Conservation (phyloP, 1,140 invertebrate genomes). For the Trichogramma pretiosum region DNA sequence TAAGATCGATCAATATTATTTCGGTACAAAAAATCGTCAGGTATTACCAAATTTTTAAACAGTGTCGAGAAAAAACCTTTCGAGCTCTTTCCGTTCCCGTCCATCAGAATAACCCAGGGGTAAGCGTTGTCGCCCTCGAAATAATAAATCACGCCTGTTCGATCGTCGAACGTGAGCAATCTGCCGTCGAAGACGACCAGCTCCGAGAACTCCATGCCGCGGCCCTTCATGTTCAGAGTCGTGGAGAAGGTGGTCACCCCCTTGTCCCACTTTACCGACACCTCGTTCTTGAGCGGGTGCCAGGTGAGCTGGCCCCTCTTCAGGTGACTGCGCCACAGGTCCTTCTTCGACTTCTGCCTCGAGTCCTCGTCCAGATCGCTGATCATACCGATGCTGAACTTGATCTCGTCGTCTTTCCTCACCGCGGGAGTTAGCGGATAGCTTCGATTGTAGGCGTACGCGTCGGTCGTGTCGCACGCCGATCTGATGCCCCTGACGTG, state of each 20-base stretch:
- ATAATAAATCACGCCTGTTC: constrained; percentile 89
- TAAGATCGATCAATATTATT: constrained; percentile 31
- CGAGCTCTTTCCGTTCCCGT: constrained; percentile 76
- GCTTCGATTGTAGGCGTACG: constrained; percentile 65
- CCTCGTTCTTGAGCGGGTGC: constrained; percentile 48
- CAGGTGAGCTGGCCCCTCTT: constrained; percentile 67
- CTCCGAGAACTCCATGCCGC: constrained; percentile 97
- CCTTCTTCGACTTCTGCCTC: constrained; percentile 54
- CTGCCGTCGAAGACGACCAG: constrained; percentile 88
- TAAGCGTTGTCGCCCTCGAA: constrained; percentile 64
- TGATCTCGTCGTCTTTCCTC: constrained; percentile 51
- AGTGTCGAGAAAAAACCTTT: constrained; percentile 52
- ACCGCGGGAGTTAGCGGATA: constrained; percentile 74
- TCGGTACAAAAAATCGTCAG: neutral
- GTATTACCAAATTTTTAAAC: too few species aligned
- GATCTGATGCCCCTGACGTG: too few species aligned
- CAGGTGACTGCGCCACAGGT: constrained; percentile 74
- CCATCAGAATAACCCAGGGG: constrained; percentile 86
- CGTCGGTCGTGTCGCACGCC: too few species aligned
- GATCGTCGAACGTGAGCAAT: constrained; percentile 88
- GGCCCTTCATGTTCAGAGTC: constrained; percentile 68
- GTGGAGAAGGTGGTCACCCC: constrained; percentile 57
- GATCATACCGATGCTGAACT: constrained; percentile 78
- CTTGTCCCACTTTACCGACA: constrained; percentile 65
- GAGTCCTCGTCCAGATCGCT: constrained; percentile 85